These are phyloP conservation scores for Geotrypetes seraphini DNA, from an alignment of 2,797 vertebrate species.

Conservation along the genomic window DNA sequence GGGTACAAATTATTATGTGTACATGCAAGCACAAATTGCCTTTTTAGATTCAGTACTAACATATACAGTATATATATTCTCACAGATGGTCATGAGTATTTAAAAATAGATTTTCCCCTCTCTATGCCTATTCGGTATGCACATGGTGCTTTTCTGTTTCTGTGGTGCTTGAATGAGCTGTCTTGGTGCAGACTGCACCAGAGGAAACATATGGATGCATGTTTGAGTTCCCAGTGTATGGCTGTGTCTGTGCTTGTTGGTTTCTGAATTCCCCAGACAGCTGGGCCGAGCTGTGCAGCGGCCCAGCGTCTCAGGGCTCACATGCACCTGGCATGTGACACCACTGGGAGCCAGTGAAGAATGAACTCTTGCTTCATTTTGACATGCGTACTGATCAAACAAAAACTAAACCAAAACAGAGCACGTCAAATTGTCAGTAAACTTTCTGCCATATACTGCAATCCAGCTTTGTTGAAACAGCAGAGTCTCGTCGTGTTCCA, in stretches of 20 bases:
- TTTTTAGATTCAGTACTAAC: no score
- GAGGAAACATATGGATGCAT: constrained; percentile 4
- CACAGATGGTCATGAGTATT: no score
- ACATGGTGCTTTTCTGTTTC: not conserved
- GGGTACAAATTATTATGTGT: no score
- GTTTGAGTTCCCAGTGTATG: not conserved
- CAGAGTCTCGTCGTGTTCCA: not conserved
- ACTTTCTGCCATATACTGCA: not conserved
- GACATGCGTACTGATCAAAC: not conserved
- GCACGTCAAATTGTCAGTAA: no score
- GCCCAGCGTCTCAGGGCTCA: not conserved
- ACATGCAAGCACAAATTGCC: no score
- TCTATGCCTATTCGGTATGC: not conserved
- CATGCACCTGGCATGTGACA: constrained; percentile 7
- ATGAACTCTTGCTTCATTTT: constrained; percentile 5
- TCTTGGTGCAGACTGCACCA: constrained; percentile 1
- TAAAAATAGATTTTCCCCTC: no score
- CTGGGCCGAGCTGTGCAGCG: not conserved
- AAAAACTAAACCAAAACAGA: not conserved
- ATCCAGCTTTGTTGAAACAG: not conserved
- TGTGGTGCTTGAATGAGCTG: constrained; percentile 2
- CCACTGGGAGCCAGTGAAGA: not conserved
- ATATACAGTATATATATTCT: no score
- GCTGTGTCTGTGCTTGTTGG: not conserved
- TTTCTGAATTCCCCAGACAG: not conserved